Evolutionary conservation across 2,797 vertebrate genomes (phyloP), one percentile per base, ranked within the genome.

Genomic region (Silurus aristotelis): DNA sequence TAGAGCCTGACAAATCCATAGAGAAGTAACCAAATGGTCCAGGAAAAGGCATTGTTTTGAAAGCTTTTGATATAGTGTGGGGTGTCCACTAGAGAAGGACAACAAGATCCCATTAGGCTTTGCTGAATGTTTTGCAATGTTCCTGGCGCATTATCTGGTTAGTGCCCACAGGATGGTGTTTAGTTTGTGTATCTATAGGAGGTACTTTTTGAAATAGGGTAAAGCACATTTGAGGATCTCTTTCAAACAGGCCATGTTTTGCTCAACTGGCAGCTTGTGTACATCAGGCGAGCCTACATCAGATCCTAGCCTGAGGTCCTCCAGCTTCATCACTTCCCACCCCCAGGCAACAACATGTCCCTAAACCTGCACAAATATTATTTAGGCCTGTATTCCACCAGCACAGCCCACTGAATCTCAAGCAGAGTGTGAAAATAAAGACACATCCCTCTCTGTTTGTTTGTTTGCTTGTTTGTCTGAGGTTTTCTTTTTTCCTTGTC

Each of bases 141-240:
- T 87, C 83, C 83, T 88, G 86, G 66, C 85, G 75, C 80, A 25
- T 48, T 73, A 83, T 84, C 66, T 70, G 81, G 78, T 86, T 87
- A 81, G 38, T 60, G 52, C 46, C 80, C 55, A 58, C 83, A 22
- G 84, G 80, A 64, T 55, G 46, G 85, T 75, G 85, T 85, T 68
- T 71, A 63, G 83, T 83, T 83, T 73, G 64, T 78, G 72, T 78
- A 80, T 88, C 67, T 85, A 43, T 61, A 46, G 56, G 31, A 17
- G 75, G 9, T 78, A 61, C 10, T 61, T 67, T 70, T 67, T 75
- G 75, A 85, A 83, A 71, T 27, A 71, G 70, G 55, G 15, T 78
- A 72, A 20, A 79, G n/a, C 43, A 17, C n/a, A 80, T 64, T 46
- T 63, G 15, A 19, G 52, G n/a, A 56, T 76, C 73, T 31, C 7